These are phyloP conservation scores for Drosophila rhopaloa DNA, from an alignment of 1,140 invertebrate genomes.

Conservation along the genomic window DNA sequence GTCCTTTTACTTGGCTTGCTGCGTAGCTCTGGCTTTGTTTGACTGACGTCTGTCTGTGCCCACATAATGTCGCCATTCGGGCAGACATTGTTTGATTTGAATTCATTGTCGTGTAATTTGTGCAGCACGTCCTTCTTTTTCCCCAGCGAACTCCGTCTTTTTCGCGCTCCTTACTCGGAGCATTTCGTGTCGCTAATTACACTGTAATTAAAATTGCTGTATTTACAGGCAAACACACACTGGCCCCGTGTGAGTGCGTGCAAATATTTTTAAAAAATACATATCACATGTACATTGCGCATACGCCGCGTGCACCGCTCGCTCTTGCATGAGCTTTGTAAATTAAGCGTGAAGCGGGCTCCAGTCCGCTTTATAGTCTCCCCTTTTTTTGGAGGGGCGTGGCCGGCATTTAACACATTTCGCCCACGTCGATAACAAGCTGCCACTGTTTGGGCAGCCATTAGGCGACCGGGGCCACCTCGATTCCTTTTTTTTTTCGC, in stretches of 20 bases:
- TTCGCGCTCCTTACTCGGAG: constrained; percentile 39
- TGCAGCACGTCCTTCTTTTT: constrained; percentile 38
- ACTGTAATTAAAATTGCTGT: constrained; percentile 79
- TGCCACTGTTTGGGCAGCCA: constrained; percentile 68
- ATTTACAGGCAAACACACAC: constrained; percentile 58
- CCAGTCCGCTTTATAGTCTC: constrained; percentile 2
- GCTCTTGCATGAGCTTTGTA: constrained; percentile 69
- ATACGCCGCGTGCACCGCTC: constrained; percentile 62
- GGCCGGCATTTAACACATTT: constrained; percentile 75
- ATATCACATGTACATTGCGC: constrained; percentile 58
- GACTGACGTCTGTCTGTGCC: constrained; percentile 50
- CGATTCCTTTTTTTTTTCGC: constrained; percentile 30
- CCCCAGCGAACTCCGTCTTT: constrained; percentile 6
- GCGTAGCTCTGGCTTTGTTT: constrained; percentile 23
- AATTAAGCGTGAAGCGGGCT: constrained; percentile 64
- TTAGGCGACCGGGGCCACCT: constrained; percentile 36
- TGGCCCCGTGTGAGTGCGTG: constrained; percentile 55
- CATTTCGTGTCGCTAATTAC: constrained; percentile 78
- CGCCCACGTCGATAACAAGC: constrained; percentile 68
- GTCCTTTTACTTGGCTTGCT: constrained; percentile 6
- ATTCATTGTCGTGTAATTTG: constrained; percentile 77
- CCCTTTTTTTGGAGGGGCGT: constrained; percentile 48
- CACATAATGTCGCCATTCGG: constrained; percentile 75
- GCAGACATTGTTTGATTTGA: constrained; percentile 80
- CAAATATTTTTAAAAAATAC: constrained; percentile 70